Evolutionary conservation across 2,888 invertebrate genomes (phyloP).

Genomic region (Ormyrus rosae): DNA sequence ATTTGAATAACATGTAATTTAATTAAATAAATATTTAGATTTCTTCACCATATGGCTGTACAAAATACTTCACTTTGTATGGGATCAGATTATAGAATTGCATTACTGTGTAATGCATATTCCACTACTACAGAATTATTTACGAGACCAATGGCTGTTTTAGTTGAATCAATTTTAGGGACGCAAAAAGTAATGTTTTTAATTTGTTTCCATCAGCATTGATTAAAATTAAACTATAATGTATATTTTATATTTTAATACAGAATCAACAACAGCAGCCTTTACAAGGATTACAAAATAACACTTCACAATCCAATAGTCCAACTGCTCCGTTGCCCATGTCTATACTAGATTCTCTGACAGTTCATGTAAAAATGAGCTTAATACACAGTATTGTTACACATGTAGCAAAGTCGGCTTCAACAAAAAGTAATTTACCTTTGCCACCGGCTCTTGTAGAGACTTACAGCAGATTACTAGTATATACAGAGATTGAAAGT

Average conservation of each 20-base stretch:
- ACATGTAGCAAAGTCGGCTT: constrained; percentile 93
- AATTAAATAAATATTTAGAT: constrained; percentile 41
- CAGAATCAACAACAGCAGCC: constrained; percentile 76
- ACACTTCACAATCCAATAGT: constrained; percentile 76
- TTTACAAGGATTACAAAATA: constrained; percentile 76
- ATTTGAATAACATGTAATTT: constrained; percentile 23
- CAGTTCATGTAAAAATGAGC: constrained; percentile 97
- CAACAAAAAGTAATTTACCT: constrained; percentile 89
- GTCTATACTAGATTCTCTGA: constrained; percentile 94
- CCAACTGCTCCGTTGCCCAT: constrained; percentile 94
- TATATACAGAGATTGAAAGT: constrained; percentile 97
- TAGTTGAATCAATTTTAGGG: constrained; percentile 91
- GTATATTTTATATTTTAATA: constrained; percentile 1
- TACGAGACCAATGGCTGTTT: constrained; percentile 92
- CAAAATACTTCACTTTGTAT: constrained; percentile 85
- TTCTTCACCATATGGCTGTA: constrained; percentile 82
- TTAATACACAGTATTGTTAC: constrained; percentile 90
- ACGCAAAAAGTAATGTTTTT: constrained; percentile 78
- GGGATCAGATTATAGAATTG: constrained; percentile 93
- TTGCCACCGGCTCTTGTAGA: constrained; percentile 95
- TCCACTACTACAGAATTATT: constrained; percentile 95
- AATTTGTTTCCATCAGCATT: not conserved
- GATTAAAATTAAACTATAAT: constrained; percentile 1
- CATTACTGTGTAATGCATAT: constrained; percentile 95
- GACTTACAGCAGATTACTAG: constrained; percentile 93